Evolutionary conservation across 2,113 vertebrate genomes (phyloP), one percentile per base, ranked within the genome.

Genomic region (Alligator mississippiensis): DNA sequence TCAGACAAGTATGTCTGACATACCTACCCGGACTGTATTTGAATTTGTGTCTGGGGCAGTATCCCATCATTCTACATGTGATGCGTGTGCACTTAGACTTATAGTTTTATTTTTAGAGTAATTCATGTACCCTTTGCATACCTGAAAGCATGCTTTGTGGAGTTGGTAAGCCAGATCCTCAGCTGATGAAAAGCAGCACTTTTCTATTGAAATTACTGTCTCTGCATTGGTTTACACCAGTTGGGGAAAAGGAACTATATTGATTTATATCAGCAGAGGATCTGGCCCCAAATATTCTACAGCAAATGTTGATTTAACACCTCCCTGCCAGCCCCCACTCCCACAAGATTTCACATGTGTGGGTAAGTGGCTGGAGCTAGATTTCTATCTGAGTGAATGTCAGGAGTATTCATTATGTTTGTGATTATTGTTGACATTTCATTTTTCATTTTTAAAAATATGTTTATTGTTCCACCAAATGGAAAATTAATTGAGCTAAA

Each of bases 21-120:
- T 60, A 24, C 28, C 30, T 89, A 55, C 84, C 11, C 83, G 62
- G 58, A 38, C 28, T 4, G 2, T 38, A 22, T 9, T 13, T 1
- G 0, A 14, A n/a, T 72, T n/a, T 83, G 30, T 0, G 1, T 22
- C 10, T 21, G 4, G 0, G 1, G 27, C 1, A 2, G 34, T 86
- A 75, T 80, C 34, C 54, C 12, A 62, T 14, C 34, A 4, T 11
- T 25, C 30, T 64, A 27, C 1, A 0, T 13, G 28, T 34, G 5
- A 47, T 62, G 66, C 15, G 54, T 58, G 58, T 4, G 2, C 27
- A 77, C 58, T 28, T 66, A 84, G 75, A 55, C 14, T 3, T 72
- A 21, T 34, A 1, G 63, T 79, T 57, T 55, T 54, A 74, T 30
- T 34, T 2, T 1, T 59, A 25, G 11, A 34, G 21, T 47, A 47